phyloP scores from a whole-genome alignment of 2,797 vertebrate species.

The Perodicticus potto region DNA sequence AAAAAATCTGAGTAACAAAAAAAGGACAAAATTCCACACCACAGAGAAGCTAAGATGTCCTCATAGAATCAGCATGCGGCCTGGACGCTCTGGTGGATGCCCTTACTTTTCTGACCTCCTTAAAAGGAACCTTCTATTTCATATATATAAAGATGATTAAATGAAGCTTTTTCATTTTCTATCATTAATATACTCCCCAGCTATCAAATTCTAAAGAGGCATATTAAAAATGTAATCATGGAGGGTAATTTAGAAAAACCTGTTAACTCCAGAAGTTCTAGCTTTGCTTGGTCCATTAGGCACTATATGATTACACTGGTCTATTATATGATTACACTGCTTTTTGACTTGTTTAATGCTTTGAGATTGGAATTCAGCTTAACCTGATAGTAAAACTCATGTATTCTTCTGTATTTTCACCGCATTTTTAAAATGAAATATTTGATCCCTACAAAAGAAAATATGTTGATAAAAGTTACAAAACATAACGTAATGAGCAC shows the following conservation, averaged over 20 bases:
- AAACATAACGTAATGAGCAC: neutral
- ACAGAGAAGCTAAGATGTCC: too few relatives aligned
- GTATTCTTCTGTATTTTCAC: neutral
- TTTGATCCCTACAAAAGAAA: constrained; percentile 35
- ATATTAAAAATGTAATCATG: neutral
- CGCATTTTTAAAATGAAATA: neutral
- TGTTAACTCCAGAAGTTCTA: neutral
- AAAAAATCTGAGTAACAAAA: too few relatives aligned
- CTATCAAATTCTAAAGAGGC: constrained; percentile 16
- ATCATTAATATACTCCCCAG: neutral
- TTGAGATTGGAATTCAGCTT: constrained; percentile 24
- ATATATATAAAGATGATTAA: neutral
- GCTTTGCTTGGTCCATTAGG: constrained; percentile 15
- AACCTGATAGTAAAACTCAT: neutral
- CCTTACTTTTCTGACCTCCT: neutral
- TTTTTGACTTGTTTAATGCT: neutral
- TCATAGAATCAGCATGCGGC: too few relatives aligned
- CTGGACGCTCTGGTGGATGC: too few relatives aligned
- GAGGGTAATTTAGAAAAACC: constrained; percentile 16
- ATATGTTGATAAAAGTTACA: neutral
- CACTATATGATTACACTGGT: neutral
- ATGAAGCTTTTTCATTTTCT: neutral
- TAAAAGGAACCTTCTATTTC: neutral
- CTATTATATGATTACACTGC: neutral
- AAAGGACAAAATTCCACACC: too few relatives aligned